Base-by-base conservation (phyloP, 2,113 vertebrate species). In the Gobio gobio region DNA sequence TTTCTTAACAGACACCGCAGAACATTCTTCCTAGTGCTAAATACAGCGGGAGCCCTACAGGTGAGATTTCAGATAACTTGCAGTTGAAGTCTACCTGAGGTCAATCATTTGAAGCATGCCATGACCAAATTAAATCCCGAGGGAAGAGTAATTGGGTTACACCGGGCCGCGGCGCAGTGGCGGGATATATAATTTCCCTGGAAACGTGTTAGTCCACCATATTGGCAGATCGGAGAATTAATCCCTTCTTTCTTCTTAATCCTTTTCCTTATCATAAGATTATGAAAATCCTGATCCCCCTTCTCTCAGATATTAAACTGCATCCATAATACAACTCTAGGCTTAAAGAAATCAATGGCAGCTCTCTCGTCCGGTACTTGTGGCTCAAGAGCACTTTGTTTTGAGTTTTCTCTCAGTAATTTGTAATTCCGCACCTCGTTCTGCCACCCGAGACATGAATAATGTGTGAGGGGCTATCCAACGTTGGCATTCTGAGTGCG, bases 211-310 rank as follows among this genome's bases (percentile, higher is more conserved):
- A 90, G 86, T 94, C 92, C 91, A 91, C 92, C 89, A 93, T 94
- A 95, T 92, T 95, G 94, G 94, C 89, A 94, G 96, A 96, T 94
- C 91, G 92, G 93, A 79, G 93, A 95, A 96, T 95, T 95, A 97
- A 96, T 97, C 93, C 94, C 92, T 92, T 93, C 91, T 93, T 94
- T 92, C 91, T 94, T 94, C 88, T 92, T 95, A 95, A 96, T 95
- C 94, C 94, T 89, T 92, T 92, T 93, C 87, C 93, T 93, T 93
- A 92, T 95, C 94, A 94, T 91, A 94, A 92, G 92, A 97, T 96
- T 95, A 96, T 92, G 88, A 95, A 91, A 90, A 90, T 93, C 92
- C 93, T 94, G 90, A 93, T 95, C 92, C 92, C 89, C 88, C 91
- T 93, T 89, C 91, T 95, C 95, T 93, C 90, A 90, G 90, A 89